Evolutionary conservation across 2,113 vertebrate species (phyloP), one percentile per base, ranked within the genome.

Genomic region (Microcebus lehilahytsara): DNA sequence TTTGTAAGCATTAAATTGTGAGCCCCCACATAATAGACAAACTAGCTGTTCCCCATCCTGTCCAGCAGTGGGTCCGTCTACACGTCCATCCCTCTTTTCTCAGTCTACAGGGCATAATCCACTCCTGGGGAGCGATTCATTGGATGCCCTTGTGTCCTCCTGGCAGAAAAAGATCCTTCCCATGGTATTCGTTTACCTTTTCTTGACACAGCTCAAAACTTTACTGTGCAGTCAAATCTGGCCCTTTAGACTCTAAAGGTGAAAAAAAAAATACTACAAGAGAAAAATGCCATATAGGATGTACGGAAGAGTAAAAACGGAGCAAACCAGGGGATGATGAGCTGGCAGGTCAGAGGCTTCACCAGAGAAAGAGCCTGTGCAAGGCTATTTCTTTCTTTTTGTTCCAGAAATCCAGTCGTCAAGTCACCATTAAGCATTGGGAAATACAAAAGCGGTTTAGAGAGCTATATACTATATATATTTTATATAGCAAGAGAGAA

Each of bases 1-100:
- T 80, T 89, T 89, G 95, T 97, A 85, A 96, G 90, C 81, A 94
- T 97, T 0, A 0, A 69, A 89, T 71, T 85, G 91, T 95, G 97
- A 97, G 78, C 97, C 97, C 89, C 98, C 92, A 95, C 80, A 42
- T 90, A 92, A 93, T 95, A 94, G 97, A 95, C 87, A 96, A 94
- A 98, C 85, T 78, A 46, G 79, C 86, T 93, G 81, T 93, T 90
- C 91, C 96, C 96, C 85, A 95, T 91, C 90, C 94, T 64, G 72
- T 94, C 91, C 87, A 85, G 42, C 20, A 22, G 23, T n/a, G 30
- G 71, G 62, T 23, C 77, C 0, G n/a, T 81, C 85, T 95, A 62
- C 74, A 88, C 85, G 58, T 86, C 72, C 30, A 12, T 8, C 79
- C 60, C 0, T 0, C 37, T 72, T 96, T 93, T 91, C 90, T 95